Evolutionary conservation across 2,797 vertebrate species (phyloP).

Genomic region (Lycodopsis pacificus): DNA sequence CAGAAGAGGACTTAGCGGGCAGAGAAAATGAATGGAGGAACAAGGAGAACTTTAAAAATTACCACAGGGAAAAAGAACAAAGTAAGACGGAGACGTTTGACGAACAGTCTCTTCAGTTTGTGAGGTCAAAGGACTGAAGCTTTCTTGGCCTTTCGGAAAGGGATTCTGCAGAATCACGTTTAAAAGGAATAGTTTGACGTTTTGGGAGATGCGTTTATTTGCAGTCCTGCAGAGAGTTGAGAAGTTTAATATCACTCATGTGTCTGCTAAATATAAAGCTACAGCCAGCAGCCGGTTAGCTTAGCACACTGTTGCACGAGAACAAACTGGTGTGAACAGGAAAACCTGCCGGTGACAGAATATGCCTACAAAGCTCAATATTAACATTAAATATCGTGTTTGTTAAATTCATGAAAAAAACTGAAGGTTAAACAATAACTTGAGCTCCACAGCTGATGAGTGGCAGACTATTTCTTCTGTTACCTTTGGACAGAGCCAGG

Average conservation of each 20-base stretch:
- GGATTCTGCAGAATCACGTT: conserved; percentile 8
- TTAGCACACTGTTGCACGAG: not conserved
- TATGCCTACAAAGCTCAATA: not conserved
- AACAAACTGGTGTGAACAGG: not conserved
- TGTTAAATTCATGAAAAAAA: not conserved
- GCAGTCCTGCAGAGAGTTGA: not conserved
- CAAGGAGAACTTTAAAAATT: not conserved
- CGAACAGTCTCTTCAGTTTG: conserved; percentile 22
- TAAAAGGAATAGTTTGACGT: not conserved
- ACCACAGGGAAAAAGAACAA: not conserved
- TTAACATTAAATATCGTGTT: not conserved
- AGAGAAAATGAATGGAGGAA: conserved; percentile 1
- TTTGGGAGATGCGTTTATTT: not conserved
- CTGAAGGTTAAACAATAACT: not conserved
- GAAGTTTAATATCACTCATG: not conserved
- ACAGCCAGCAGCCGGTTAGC: not conserved
- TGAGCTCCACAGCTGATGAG: not conserved
- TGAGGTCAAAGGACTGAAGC: conserved; percentile 12
- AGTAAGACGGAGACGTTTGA: not conserved
- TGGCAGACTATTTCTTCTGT: not conserved
- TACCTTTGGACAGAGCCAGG: not conserved
- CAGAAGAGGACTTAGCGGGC: not conserved
- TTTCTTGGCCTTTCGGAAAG: conserved; percentile 4
- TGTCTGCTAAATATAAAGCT: not conserved
- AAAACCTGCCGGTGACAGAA: too few species aligned